Conservation (phyloP, 2,888 invertebrate species). For the Coleophora flavipennella region DNA sequence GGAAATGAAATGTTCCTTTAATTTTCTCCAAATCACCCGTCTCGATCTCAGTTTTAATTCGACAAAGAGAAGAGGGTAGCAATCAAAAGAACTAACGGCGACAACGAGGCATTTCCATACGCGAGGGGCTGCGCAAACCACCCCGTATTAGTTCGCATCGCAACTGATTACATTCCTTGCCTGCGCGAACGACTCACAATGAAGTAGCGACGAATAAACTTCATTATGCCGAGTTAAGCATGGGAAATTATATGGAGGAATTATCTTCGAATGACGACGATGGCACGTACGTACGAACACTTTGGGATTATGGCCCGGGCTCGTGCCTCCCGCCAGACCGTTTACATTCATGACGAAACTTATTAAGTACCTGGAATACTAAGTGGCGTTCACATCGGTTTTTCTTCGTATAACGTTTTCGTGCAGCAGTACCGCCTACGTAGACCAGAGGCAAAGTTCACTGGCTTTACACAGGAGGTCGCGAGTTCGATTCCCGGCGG, state of each 20-base stretch:
- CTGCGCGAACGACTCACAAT: constrained; percentile 62
- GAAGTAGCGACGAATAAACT: constrained; percentile 70
- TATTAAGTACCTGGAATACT: constrained; percentile 32
- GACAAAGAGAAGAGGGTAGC: constrained; percentile 53
- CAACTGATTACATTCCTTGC: constrained; percentile 69
- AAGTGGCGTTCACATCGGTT: constrained; percentile 26
- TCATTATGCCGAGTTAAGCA: constrained; percentile 68
- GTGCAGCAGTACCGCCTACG: too few species aligned
- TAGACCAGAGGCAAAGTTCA: too few species aligned
- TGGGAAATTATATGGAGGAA: constrained; percentile 69
- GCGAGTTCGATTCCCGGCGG: too few species aligned
- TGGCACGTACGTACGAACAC: constrained; percentile 49
- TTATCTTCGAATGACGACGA: constrained; percentile 59
- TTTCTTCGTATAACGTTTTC: constrained; percentile 26
- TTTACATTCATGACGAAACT: constrained; percentile 32
- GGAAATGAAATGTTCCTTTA: constrained; percentile 63
- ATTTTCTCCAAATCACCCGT: constrained; percentile 59
- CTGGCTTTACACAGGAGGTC: too few species aligned
- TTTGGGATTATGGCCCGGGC: constrained; percentile 51
- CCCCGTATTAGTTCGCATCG: constrained; percentile 68
- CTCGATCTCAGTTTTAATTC: constrained; percentile 65
- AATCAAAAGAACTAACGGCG: constrained; percentile 69
- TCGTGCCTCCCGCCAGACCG: constrained; percentile 32
- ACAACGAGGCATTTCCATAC: constrained; percentile 68
- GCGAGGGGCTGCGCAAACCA: constrained; percentile 57